Evolutionary conservation across 2,113 vertebrate species (phyloP).

Genomic region (Catharus minimus): DNA sequence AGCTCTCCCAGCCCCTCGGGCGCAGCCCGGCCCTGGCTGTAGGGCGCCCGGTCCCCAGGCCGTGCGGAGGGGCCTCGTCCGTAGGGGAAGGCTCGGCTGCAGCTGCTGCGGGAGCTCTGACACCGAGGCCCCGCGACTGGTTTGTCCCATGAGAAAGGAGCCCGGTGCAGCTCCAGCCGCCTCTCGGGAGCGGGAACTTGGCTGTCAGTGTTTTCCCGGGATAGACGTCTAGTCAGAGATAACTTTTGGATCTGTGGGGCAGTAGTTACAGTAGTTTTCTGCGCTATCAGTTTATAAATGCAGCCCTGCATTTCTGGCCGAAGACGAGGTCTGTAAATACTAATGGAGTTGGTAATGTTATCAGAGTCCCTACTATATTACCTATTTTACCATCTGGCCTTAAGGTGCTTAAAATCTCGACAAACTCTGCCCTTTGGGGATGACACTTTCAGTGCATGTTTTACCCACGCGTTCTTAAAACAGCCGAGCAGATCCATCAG

Average conservation of each 20-base stretch:
- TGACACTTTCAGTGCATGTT: neutral
- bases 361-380: neutral
- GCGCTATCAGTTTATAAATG: accelerated
- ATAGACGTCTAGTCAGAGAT: neutral
- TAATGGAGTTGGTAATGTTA: neutral
- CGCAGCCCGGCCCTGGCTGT: neutral
- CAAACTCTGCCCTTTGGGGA: neutral
- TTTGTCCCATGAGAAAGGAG: neutral
- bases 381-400: neutral
- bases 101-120: neutral
- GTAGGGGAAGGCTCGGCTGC: neutral
- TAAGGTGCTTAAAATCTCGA: neutral
- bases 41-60: neutral
- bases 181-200: neutral
- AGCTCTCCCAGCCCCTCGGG: neutral
- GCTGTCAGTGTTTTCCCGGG: neutral
- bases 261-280: accelerated
- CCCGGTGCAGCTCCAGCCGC: neutral
- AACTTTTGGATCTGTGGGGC: no score
- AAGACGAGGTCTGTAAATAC: neutral
- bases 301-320: neutral
- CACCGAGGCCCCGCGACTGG: neutral
- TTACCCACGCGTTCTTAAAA: neutral
- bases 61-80: neutral
- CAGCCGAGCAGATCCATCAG: neutral